Evolutionary conservation across 1,140 invertebrate species (phyloP).

Genomic region (Trinorchestia longiramus): DNA sequence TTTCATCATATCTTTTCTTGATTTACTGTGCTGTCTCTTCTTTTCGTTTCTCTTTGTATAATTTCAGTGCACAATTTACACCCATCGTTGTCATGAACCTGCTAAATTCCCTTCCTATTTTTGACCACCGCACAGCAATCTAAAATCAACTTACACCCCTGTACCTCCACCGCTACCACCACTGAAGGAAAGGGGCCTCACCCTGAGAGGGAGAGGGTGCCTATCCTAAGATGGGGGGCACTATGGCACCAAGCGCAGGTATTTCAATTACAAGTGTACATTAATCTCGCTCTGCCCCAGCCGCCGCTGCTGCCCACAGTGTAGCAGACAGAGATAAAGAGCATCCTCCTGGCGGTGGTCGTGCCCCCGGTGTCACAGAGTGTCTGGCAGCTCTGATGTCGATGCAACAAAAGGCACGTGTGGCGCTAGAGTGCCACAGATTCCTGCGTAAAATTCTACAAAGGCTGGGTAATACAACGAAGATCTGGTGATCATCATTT

Average conservation of each 20-base stretch:
- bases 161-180: background rate
- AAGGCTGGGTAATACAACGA: background rate
- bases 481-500: background rate
- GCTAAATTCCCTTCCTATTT: background rate
- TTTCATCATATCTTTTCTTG: no score
- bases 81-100: no score
- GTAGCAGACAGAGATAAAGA: slow-evolving; percentile 18
- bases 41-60: no score
- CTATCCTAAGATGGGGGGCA: background rate
- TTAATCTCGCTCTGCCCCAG: background rate
- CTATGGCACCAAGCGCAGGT: background rate
- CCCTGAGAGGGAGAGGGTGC: background rate
- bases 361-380: background rate
- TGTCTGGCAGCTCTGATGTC: no score
- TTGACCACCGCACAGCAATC: background rate
- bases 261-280: background rate
- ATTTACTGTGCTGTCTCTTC: no score
- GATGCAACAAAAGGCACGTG: background rate
- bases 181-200: background rate
- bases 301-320: background rate
- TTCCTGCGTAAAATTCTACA: background rate
- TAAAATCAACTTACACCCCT: background rate
- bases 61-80: no score
- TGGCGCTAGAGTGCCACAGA: background rate
- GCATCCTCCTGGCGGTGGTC: no score